These are phyloP conservation scores for Drosophila recens DNA, from an alignment of 2,888 invertebrate genomes.

Conservation along the genomic window DNA sequence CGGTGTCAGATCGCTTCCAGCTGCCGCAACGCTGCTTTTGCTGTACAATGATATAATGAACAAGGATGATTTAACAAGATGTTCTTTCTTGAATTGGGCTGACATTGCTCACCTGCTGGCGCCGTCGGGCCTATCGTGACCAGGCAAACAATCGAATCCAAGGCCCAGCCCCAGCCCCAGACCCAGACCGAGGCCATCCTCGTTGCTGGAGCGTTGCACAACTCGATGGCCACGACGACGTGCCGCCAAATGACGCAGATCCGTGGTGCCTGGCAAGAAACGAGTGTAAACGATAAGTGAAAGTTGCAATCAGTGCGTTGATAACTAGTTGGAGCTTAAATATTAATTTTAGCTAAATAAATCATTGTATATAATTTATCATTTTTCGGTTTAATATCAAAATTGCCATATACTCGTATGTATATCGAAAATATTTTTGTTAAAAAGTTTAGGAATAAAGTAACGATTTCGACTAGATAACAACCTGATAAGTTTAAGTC, in stretches of 20 bases:
- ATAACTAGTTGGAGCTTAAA: no score
- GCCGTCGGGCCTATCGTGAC: slow-evolving; percentile 58
- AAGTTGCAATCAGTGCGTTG: background rate
- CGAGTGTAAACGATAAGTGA: background rate
- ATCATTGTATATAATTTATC: no score
- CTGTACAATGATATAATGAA: slow-evolving; percentile 18
- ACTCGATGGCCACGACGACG: slow-evolving; percentile 64
- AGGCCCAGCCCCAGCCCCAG: slow-evolving; percentile 37
- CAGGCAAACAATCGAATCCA: slow-evolving; percentile 53
- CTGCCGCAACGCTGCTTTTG: slow-evolving; percentile 65
- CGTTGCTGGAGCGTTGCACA: slow-evolving; percentile 62
- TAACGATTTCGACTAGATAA: no score
- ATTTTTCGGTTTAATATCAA: no score
- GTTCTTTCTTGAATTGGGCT: no score
- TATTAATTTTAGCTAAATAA: no score
- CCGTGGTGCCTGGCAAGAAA: slow-evolving; percentile 60
- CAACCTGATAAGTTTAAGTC: no score
- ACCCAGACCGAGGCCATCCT: slow-evolving; percentile 53
- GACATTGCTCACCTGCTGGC: slow-evolving; percentile 51
- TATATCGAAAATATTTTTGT: no score
- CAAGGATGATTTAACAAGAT: background rate
- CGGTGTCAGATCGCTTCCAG: slow-evolving; percentile 83
- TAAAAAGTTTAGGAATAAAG: no score
- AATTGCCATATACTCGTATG: no score
- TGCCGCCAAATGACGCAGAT: slow-evolving; percentile 66